A percentile compares a stretch with the other conserved stretches of the same genome.
Conservation (phyloP, 2,888 invertebrate species). For the Meloe dianella region DNA sequence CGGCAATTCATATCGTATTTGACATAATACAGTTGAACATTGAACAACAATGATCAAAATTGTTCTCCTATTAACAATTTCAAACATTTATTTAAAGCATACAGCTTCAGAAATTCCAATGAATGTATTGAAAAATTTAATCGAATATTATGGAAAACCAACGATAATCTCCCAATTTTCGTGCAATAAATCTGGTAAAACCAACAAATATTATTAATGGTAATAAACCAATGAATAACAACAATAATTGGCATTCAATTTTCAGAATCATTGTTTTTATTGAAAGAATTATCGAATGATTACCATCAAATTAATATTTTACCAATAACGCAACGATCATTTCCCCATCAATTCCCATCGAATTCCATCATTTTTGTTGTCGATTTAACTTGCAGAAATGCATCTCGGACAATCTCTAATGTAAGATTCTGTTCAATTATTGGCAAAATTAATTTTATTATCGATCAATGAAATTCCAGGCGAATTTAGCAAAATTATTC, state of each 20-base stretch:
- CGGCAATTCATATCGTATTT: too few relatives aligned
- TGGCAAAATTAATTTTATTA: too few relatives aligned
- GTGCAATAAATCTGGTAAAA: slow-evolving; percentile 41
- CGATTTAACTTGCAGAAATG: slow-evolving; percentile 57
- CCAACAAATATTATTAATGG: slow-evolving; percentile 27
- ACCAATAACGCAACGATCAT: slow-evolving; percentile 21
- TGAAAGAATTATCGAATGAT: slow-evolving; percentile 35
- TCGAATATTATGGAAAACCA: slow-evolving; percentile 24
- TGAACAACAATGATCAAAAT: neutral
- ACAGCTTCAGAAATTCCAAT: neutral
- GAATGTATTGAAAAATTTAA: neutral
- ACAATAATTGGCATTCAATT: too few relatives aligned
- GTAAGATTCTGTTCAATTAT: slow-evolving; percentile 44
- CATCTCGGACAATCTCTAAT: slow-evolving; percentile 50
- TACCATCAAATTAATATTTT: slow-evolving; percentile 32
- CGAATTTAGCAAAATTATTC: slow-evolving; percentile 59
- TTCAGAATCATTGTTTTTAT: slow-evolving; percentile 35
- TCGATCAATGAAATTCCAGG: slow-evolving; percentile 51
- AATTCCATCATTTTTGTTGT: slow-evolving; percentile 56
- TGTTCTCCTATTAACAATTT: neutral
- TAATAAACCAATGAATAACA: too few relatives aligned
- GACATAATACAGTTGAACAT: too few relatives aligned
- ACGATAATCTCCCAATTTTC: slow-evolving; percentile 36
- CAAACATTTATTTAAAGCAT: neutral
- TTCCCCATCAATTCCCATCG: slow-evolving; percentile 35